Evolutionary conservation across 1,140 invertebrate genomes (phyloP).

Genomic region (Bicyclus anynana): DNA sequence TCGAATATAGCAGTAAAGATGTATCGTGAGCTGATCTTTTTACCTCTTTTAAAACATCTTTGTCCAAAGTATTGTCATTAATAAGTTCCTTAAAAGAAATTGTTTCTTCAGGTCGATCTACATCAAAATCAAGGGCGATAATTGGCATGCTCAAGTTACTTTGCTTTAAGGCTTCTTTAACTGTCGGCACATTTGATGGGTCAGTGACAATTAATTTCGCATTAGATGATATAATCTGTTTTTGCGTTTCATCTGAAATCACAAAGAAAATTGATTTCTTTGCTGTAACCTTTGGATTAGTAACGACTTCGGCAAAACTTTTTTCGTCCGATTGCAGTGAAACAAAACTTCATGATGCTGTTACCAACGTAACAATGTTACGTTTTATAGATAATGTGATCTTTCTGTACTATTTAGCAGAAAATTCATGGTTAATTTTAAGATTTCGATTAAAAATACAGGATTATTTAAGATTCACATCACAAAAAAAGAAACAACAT

Average conservation of each 20-base stretch:
- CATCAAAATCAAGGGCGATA: slow-evolving; percentile 67
- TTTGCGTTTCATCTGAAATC: slow-evolving; percentile 85
- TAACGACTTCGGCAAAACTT: no score
- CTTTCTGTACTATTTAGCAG: no score
- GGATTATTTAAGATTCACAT: no score
- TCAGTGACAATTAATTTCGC: slow-evolving; percentile 83
- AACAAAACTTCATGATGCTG: no score
- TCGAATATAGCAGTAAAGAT: slow-evolving; percentile 82
- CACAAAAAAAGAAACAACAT: no score
- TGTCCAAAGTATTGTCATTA: slow-evolving; percentile 64
- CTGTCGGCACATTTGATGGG: slow-evolving; percentile 61
- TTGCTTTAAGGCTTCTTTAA: slow-evolving; percentile 70
- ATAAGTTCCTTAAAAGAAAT: slow-evolving; percentile 79
- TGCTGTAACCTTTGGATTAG: no score
- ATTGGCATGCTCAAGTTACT: slow-evolving; percentile 76
- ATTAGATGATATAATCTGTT: slow-evolving; percentile 82
- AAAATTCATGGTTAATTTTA: no score
- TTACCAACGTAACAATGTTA: no score
- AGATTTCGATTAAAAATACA: no score
- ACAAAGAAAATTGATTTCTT: no score
- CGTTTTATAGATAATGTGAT: no score
- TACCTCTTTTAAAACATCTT: slow-evolving; percentile 64
- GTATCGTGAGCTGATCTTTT: slow-evolving; percentile 69
- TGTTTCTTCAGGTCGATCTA: slow-evolving; percentile 66
- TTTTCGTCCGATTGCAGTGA: no score